These are phyloP conservation scores for Ostrea denselamellosa DNA, from an alignment of 1,140 invertebrate genomes.

Conservation along the genomic window DNA sequence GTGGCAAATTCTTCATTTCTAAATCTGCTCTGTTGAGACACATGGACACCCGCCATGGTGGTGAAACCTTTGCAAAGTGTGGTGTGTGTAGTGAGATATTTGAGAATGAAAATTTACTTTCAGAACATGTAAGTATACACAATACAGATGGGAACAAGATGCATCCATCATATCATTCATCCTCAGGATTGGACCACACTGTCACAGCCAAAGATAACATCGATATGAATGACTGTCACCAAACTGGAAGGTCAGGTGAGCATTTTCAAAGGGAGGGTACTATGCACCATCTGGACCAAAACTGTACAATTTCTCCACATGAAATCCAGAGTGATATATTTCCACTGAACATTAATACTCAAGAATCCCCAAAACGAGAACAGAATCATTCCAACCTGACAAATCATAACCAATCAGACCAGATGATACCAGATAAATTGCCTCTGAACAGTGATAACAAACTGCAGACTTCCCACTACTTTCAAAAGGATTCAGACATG, in stretches of 20 bases:
- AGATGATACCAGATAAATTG: background rate
- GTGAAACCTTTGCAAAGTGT: background rate
- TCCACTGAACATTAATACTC: background rate
- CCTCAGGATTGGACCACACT: background rate
- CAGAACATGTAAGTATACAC: background rate
- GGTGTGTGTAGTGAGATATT: background rate
- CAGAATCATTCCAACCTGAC: background rate
- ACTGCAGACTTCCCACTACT: background rate
- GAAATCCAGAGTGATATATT: background rate
- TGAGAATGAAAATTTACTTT: background rate
- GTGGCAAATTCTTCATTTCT: background rate
- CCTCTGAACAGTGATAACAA: background rate
- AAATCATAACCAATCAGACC: background rate
- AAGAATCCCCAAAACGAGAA: background rate
- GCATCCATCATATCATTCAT: background rate
- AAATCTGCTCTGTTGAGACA: background rate
- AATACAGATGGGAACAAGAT: background rate
- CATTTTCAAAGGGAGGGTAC: background rate
- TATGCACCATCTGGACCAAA: background rate
- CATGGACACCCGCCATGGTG: background rate
- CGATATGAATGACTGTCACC: background rate
- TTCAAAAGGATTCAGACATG: background rate
- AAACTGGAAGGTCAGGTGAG: background rate
- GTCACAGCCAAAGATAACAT: background rate
- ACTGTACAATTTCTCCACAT: background rate